Conservation (phyloP, 2,797 vertebrate species). For the Platalea minor region DNA sequence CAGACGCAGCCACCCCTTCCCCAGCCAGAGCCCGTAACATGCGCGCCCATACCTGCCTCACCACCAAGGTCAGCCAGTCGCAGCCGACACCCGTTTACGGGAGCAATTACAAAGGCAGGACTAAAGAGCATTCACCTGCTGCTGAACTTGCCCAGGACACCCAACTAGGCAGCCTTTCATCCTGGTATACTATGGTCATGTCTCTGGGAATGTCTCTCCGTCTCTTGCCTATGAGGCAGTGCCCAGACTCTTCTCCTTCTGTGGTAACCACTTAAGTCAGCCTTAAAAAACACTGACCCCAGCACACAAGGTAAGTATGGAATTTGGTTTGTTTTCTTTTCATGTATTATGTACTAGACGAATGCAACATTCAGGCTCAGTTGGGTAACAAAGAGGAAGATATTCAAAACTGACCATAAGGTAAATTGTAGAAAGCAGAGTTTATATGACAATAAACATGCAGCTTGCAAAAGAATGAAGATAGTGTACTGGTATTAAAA, state of each 20-base stretch:
- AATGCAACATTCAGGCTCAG: slow-evolving; percentile 2
- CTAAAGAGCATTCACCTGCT: not conserved
- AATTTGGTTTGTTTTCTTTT: not conserved
- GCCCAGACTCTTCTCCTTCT: not conserved
- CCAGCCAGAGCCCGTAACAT: fast-evolving
- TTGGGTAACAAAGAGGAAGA: not conserved
- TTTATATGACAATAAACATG: slow-evolving; percentile 55
- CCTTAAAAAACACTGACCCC: not conserved
- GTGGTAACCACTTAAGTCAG: not conserved
- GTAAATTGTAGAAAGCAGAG: slow-evolving; percentile 33
- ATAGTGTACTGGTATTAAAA: slow-evolving; percentile 34
- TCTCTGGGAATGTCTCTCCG: fast-evolving
- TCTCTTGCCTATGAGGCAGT: not conserved
- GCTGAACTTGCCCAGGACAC: fast-evolving
- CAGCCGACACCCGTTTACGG: not conserved
- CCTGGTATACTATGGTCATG: fast-evolving
- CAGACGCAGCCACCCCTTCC: not conserved
- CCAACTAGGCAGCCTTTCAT: fast-evolving
- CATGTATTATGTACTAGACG: not conserved
- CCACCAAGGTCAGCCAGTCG: too few species aligned
- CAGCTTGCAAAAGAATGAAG: slow-evolving; percentile 46
- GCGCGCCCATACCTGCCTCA: fast-evolving
- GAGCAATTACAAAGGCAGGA: not conserved
- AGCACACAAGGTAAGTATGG: not conserved
- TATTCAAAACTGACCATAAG: slow-evolving; percentile 1